phyloP scores from a whole-genome alignment of 2,797 vertebrate species.

The Pipistrellus pygmaeus region DNA sequence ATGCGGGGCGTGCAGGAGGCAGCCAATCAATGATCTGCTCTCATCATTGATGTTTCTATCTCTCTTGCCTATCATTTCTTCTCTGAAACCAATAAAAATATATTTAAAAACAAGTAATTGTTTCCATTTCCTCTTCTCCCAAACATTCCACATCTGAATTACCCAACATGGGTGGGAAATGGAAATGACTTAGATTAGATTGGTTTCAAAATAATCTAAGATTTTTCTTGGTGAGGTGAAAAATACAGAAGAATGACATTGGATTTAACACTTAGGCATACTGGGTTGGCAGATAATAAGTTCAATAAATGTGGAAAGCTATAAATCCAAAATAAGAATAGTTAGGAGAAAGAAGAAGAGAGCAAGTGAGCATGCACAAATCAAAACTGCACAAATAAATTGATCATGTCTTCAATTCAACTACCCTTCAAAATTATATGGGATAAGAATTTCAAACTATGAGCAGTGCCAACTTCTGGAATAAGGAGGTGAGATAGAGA shows the following conservation, averaged over 20 bases:
- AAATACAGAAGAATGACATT: not conserved
- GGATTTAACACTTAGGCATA: constrained; percentile 50
- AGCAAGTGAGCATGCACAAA: not conserved
- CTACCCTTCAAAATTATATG: not conserved
- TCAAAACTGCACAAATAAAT: not conserved
- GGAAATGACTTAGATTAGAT: not conserved
- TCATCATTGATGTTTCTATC: too few species aligned
- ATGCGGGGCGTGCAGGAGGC: too few species aligned
- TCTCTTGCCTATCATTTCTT: too few species aligned
- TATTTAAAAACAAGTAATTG: not conserved
- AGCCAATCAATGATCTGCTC: too few species aligned
- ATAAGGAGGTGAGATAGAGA: not conserved
- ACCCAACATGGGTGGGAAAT: not conserved
- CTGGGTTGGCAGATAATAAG: not conserved
- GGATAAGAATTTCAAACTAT: constrained; percentile 1
- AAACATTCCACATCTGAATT: not conserved
- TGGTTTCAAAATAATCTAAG: constrained; percentile 46
- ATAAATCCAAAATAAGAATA: not conserved
- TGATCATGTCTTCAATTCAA: not conserved
- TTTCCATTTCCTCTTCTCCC: not conserved
- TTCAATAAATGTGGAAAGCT: constrained; percentile 10
- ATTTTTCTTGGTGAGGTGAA: not conserved
- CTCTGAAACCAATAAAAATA: too few species aligned
- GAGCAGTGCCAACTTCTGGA: constrained; percentile 12
- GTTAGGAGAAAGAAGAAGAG: not conserved